phyloP scores from a whole-genome alignment of 2,888 invertebrate species.

The Nemurella pictetii region DNA sequence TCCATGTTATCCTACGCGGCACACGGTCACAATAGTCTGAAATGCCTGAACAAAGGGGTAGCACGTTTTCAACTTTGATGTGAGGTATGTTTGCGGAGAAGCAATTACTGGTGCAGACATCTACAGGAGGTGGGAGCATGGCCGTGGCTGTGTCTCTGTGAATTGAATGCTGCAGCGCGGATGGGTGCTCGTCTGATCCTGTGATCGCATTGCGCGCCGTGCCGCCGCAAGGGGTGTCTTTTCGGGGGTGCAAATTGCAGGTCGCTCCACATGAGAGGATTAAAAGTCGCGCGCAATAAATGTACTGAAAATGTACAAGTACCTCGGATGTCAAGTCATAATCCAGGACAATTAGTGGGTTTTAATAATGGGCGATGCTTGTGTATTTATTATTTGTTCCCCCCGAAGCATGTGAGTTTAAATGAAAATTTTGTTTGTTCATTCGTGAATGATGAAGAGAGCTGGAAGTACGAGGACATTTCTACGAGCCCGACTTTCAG shows the following conservation, averaged over 20 bases:
- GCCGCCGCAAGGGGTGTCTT: background rate
- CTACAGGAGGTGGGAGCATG: background rate
- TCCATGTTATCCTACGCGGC: background rate
- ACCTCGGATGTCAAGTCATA: background rate
- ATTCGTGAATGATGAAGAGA: conserved; percentile 24
- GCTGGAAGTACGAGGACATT: background rate
- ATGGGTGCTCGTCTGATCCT: background rate
- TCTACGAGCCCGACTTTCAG: background rate
- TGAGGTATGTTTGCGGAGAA: background rate
- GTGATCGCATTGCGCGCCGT: background rate
- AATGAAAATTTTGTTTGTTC: conserved; percentile 27
- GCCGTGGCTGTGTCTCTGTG: no score
- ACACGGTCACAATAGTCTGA: background rate
- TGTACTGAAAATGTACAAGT: background rate
- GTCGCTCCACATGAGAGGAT: background rate
- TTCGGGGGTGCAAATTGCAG: background rate
- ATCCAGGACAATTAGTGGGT: conserved; percentile 9
- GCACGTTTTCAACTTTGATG: background rate
- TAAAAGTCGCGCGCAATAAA: background rate
- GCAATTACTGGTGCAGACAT: background rate
- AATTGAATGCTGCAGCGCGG: no score
- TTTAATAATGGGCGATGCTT: background rate
- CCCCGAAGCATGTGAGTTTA: background rate
- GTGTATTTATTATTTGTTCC: conserved; percentile 12
- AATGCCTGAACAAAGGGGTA: background rate